Evolutionary conservation across 2,888 invertebrate species (phyloP).

Genomic region (Rhingia campestris): DNA sequence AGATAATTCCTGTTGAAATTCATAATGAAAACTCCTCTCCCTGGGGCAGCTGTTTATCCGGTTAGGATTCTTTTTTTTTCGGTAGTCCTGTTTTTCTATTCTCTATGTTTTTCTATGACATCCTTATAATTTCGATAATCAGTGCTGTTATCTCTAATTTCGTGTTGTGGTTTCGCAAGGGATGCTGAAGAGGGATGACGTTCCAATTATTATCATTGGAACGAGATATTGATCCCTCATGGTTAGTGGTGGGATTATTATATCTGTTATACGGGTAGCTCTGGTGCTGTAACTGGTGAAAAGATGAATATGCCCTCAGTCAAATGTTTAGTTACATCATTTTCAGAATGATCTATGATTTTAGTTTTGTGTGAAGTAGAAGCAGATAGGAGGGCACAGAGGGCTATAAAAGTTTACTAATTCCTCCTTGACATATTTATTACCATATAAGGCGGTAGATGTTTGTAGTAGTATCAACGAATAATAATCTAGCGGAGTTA

Average conservation of each 20-base stretch:
- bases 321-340: neutral
- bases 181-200: conserved; percentile 44
- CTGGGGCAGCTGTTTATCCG: conserved; percentile 60
- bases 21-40: conserved; percentile 36
- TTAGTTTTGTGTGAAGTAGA: conserved; percentile 10
- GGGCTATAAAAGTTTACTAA: conserved; percentile 53
- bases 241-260: conserved; percentile 32
- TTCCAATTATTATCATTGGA: conserved; percentile 54
- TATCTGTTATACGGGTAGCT: conserved; percentile 63
- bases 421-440: conserved; percentile 56
- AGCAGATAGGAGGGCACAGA: neutral
- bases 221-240: conserved; percentile 9
- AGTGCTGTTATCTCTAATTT: conserved; percentile 68
- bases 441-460: conserved; percentile 5
- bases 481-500: conserved; percentile 3
- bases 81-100: conserved; percentile 29
- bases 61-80: conserved; percentile 7
- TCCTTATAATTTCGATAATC: conserved; percentile 69
- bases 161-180: conserved; percentile 39
- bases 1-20: conserved; percentile 31
- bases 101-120: conserved; percentile 15
- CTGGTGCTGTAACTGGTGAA: conserved; percentile 42
- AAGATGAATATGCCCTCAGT: conserved; percentile 10
- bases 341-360: conserved; percentile 16
- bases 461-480: conserved; percentile 23